Evolutionary conservation across 2,888 invertebrate species (phyloP), one percentile per base, ranked within the genome.

Genomic region (Incurvaria masculella): DNA sequence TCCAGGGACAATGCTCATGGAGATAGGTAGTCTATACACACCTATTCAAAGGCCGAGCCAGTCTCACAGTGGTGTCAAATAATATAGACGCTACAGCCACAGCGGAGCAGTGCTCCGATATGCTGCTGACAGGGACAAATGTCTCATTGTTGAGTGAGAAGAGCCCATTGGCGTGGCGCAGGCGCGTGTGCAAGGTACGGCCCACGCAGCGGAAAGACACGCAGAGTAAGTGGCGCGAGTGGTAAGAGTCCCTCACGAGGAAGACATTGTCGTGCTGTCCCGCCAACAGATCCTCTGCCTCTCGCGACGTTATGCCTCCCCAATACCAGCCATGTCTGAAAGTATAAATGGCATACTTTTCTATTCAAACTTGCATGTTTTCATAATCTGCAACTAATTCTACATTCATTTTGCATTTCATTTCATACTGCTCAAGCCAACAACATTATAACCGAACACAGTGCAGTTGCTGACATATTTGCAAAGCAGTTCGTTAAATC

Each of bases 181-280:
- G 82, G 43, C 88, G 75, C 19, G 88, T 85, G 65, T 89, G 89
- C 20, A 87, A 69, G 16, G 88, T 85, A 54, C 83, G 80, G 6
- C 87, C 86, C 47, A 85, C 81, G 65, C 84, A 83, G 52, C 88
- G 80, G 62, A 89, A 88, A 59, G 87, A 88, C 42, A 89, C 78
- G 59, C 87, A 88, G 38, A 89, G 73, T 52, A 89, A 80, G 61
- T 89, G 87, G 23, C 79, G 68, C n/a, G 68, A 71, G 57, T 87
- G 86, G 51, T 86, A 87, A 14, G 88, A 88, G 64, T 89, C 88
- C 54, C 89, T 71, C 2, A 89, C 86, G 55, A 89, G 74, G 63
- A 89, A 89, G 3, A 88, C 84, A 60, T 88, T 88, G 60, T 88
- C 87, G 53, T 86, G 84, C 62, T 86, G 85, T 51, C 84, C 83